Conservation (phyloP, 2,797 vertebrate species). For the Gymnoscopelus braueri region DNA sequence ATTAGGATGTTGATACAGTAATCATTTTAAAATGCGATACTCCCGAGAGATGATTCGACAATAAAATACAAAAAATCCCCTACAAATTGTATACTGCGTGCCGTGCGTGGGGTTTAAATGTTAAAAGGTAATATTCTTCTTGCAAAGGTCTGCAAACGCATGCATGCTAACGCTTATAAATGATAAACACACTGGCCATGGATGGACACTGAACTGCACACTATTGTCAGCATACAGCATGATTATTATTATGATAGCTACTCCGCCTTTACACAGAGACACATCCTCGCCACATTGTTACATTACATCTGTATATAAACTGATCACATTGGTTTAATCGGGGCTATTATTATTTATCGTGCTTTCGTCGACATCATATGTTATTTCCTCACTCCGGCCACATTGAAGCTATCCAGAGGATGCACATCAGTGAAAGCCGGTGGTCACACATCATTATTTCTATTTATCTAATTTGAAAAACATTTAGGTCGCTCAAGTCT, state of each 20-base stretch:
- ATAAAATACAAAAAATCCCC: no score
- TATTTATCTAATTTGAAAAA: slow-evolving; percentile 37
- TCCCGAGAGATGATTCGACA: slow-evolving; percentile 1
- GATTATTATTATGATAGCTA: slow-evolving; percentile 50
- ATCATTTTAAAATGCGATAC: neutral
- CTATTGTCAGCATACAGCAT: slow-evolving; percentile 65
- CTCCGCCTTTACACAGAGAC: slow-evolving; percentile 60
- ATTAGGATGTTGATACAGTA: slow-evolving; percentile 13
- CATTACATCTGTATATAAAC: slow-evolving; percentile 27
- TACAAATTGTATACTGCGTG: neutral
- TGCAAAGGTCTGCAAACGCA: neutral
- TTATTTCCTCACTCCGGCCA: slow-evolving; percentile 27
- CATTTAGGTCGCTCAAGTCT: neutral
- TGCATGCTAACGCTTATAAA: slow-evolving; percentile 9
- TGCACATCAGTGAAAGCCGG: slow-evolving; percentile 66
- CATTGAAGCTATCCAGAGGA: slow-evolving; percentile 51
- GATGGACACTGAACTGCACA: slow-evolving; percentile 19
- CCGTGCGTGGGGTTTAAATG: neutral
- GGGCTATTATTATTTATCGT: neutral
- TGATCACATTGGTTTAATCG: neutral
- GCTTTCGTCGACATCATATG: no score
- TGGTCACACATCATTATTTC: slow-evolving; percentile 60
- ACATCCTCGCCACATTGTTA: slow-evolving; percentile 36
- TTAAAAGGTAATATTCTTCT: neutral
- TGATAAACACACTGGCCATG: slow-evolving; percentile 48